phyloP scores from a whole-genome alignment of 2,888 invertebrate genomes.

The Lepidochrysops patricia region DNA sequence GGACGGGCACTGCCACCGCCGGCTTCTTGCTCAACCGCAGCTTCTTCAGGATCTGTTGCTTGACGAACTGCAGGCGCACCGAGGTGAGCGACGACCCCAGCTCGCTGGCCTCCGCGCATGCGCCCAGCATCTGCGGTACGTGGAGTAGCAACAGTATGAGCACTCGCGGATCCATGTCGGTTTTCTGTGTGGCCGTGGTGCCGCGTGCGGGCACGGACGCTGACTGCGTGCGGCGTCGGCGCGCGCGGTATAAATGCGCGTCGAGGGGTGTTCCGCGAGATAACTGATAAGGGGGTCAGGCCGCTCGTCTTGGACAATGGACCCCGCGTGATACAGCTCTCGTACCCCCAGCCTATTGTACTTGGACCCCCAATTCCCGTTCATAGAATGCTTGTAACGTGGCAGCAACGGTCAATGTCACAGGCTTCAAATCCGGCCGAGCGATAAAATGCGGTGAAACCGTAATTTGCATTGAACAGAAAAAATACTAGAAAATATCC shows the following conservation, averaged over 20 bases:
- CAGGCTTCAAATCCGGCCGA: no score
- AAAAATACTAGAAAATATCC: no score
- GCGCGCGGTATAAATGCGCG: slow-evolving; percentile 21
- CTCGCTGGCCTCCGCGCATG: slow-evolving; percentile 63
- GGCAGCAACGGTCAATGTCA: no score
- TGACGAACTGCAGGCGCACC: slow-evolving; percentile 85
- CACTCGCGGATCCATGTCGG: slow-evolving; percentile 39
- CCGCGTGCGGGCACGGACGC: slow-evolving; percentile 48
- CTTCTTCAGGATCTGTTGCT: slow-evolving; percentile 88
- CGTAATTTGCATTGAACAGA: no score
- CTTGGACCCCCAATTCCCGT: no score
- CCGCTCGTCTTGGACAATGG: slow-evolving; percentile 26
- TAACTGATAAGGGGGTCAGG: slow-evolving; percentile 20
- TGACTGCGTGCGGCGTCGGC: slow-evolving; percentile 37
- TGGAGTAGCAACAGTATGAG: slow-evolving; percentile 35
- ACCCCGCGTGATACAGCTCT: slow-evolving; percentile 23
- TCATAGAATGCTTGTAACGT: no score
- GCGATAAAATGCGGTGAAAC: no score
- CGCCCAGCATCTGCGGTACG: slow-evolving; percentile 33
- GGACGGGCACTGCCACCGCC: slow-evolving; percentile 74
- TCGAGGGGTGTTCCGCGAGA: slow-evolving; percentile 21
- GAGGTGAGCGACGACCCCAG: slow-evolving; percentile 75
- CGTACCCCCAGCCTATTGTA: neutral
- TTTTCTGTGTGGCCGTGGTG: slow-evolving; percentile 47
- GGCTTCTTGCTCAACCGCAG: slow-evolving; percentile 84